Evolutionary conservation across 1,140 invertebrate genomes (phyloP).

Genomic region (Penaeus vannamei): DNA sequence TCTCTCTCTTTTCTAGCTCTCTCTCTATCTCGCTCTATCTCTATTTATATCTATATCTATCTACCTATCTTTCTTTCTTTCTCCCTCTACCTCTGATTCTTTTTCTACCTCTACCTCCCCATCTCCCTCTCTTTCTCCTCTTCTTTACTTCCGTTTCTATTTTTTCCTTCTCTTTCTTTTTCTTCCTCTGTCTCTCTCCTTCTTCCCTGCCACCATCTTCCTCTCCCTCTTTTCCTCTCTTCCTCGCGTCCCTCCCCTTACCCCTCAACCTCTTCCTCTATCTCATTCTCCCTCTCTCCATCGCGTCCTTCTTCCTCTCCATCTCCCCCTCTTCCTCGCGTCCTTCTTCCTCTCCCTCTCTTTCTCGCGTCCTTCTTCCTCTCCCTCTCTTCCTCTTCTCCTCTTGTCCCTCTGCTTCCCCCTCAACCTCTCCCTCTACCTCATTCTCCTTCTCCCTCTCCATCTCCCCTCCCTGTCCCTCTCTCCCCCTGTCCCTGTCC

Average conservation of each 20-base stretch:
- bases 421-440: too few species aligned
- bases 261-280: background rate
- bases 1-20: too few species aligned
- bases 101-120: too few species aligned
- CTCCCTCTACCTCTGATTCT: too few species aligned
- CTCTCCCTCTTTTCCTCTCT: background rate
- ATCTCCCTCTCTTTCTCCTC: too few species aligned
- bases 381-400: too few species aligned
- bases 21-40: too few species aligned
- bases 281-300: background rate
- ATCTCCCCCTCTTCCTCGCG: background rate
- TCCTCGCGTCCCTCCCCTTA: background rate
- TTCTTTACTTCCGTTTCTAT: too few species aligned
- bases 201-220: background rate
- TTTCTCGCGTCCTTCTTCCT: too few species aligned
- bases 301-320: background rate
- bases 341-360: background rate
- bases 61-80: too few species aligned
- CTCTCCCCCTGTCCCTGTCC: background rate
- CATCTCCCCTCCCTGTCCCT: background rate
- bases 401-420: background rate
- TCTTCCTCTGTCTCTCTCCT: background rate
- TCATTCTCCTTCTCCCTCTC: too few species aligned
- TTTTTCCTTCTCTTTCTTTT: fast-evolving
- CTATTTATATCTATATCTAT: too few species aligned